Percentiles rank a stretch among this genome's conserved stretches.
Conservation (phyloP, 2,888 invertebrate species). For the Drosophila antonietae region DNA sequence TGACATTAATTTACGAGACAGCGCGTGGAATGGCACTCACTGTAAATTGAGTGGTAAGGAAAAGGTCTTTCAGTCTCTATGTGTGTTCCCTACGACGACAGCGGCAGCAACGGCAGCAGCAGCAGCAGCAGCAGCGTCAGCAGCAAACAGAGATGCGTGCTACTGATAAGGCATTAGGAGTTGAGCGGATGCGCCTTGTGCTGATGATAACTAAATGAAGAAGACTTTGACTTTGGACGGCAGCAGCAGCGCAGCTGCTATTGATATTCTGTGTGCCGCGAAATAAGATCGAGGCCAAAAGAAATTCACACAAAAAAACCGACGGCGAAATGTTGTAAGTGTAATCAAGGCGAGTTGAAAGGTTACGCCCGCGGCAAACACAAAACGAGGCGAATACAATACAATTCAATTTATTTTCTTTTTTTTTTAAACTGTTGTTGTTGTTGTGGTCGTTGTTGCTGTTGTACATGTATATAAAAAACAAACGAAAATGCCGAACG, state of each 20-base stretch:
- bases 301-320: slow-evolving; percentile 24
- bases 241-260: slow-evolving; percentile 26
- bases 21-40: slow-evolving; percentile 65
- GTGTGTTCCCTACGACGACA: slow-evolving; percentile 57
- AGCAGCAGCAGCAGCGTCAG: slow-evolving; percentile 33
- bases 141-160: slow-evolving; percentile 50
- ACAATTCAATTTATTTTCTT: slow-evolving; percentile 33
- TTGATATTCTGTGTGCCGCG: slow-evolving; percentile 16
- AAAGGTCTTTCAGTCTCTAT: slow-evolving; percentile 31
- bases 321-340: slow-evolving; percentile 38
- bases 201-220: slow-evolving; percentile 57
- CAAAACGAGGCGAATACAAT: slow-evolving; percentile 25
- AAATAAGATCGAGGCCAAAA: slow-evolving; percentile 10
- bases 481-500: slow-evolving; percentile 47
- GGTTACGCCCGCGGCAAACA: slow-evolving; percentile 60
- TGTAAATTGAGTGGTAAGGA: slow-evolving; percentile 65
- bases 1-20: slow-evolving; percentile 81
- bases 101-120: slow-evolving; percentile 32
- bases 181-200: slow-evolving; percentile 45
- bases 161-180: slow-evolving; percentile 69
- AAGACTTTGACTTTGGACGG: slow-evolving; percentile 47
- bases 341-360: slow-evolving; percentile 59
- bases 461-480: slow-evolving; percentile 31
- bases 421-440: background rate
- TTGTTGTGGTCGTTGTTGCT: slow-evolving; percentile 3